A percentile compares a stretch with the other conserved stretches of the same genome.
Conservation (phyloP, 2,797 vertebrate genomes). For the Muscicapa comitata region DNA sequence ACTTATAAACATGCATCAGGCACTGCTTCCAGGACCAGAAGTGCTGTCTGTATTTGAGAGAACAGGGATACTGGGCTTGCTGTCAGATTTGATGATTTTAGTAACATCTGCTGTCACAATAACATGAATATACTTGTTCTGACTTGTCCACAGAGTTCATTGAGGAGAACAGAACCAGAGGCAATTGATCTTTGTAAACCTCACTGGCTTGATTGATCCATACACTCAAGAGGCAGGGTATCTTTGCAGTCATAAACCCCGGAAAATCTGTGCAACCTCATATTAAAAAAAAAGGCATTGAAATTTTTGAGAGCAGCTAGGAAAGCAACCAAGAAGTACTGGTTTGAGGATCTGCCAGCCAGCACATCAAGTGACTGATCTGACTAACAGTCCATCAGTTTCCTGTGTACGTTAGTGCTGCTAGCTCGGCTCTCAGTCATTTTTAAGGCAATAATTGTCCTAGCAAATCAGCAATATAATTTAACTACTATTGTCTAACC, state of each 20-base stretch:
- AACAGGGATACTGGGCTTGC: not conserved
- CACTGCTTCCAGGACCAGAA: not conserved
- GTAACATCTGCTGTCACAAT: not conserved
- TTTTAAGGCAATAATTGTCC: slow-evolving; percentile 58
- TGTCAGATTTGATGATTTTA: not conserved
- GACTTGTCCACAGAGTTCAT: not conserved
- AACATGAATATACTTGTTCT: not conserved
- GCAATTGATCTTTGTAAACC: not conserved
- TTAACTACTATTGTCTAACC: not conserved
- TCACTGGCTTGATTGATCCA: not conserved
- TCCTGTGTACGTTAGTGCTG: not conserved
- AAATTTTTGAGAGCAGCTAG: not conserved
- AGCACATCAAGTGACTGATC: not conserved
- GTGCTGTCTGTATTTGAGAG: not conserved
- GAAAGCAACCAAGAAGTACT: not conserved
- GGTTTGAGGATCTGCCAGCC: not conserved
- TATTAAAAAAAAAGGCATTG: not conserved
- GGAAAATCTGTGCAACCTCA: not conserved
- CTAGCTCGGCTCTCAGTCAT: not conserved
- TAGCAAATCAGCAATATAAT: slow-evolving; percentile 5
- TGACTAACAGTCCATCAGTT: not conserved
- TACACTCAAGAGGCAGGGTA: not conserved
- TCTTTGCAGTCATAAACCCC: not conserved
- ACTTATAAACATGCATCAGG: not conserved
- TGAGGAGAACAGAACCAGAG: not conserved